phyloP scores from a whole-genome alignment of 2,888 invertebrate species.

The Torymus auratus region DNA sequence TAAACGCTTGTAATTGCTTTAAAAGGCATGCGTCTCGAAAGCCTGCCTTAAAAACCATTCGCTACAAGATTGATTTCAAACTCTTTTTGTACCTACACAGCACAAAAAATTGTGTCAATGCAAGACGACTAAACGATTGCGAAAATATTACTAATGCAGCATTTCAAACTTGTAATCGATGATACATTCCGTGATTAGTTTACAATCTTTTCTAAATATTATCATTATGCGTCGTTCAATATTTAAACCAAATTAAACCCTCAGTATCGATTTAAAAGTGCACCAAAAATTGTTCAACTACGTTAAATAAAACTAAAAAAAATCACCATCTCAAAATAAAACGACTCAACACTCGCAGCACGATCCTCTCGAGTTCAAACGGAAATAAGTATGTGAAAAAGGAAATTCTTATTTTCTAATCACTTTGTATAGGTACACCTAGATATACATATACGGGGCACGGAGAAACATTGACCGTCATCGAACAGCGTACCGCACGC shows the following conservation, averaged over 20 bases:
- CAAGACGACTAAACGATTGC: neutral
- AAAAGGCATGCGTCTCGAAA: neutral
- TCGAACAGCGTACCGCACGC: constrained; percentile 38
- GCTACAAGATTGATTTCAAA: constrained; percentile 6
- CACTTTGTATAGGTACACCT: neutral
- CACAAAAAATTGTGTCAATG: constrained; percentile 10
- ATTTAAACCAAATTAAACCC: too few species aligned
- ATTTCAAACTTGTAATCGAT: neutral
- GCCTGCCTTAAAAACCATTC: constrained; percentile 10
- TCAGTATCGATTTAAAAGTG: too few species aligned
- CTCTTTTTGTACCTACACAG: constrained; percentile 14
- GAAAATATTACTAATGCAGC: neutral
- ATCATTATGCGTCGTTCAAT: too few species aligned
- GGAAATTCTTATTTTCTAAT: constrained; percentile 10
- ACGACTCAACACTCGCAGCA: too few species aligned
- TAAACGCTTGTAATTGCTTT: neutral
- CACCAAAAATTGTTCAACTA: too few species aligned
- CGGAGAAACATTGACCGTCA: constrained; percentile 45
- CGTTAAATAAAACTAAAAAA: too few species aligned
- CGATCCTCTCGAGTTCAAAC: too few species aligned
- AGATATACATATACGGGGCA: neutral
- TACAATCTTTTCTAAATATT: neutral
- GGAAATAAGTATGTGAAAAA: too few species aligned
- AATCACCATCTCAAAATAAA: too few species aligned
- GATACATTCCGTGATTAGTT: neutral